Conservation (phyloP, 2,888 invertebrate genomes). For the Tetragonula carbonaria region DNA sequence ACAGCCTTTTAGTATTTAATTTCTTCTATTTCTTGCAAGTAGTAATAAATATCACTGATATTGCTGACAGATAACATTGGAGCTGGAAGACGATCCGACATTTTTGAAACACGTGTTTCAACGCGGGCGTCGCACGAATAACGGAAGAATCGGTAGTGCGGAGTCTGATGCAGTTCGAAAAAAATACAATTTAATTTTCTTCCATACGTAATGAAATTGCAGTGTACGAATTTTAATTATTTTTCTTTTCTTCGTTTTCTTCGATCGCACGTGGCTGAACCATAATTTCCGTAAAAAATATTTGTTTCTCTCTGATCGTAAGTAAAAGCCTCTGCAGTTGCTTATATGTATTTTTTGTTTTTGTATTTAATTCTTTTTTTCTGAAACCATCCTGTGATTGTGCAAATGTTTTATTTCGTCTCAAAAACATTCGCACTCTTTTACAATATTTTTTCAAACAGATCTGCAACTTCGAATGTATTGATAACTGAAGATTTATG, state of each 20-base stretch:
- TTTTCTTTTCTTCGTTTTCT: too few relatives aligned
- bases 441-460: not conserved
- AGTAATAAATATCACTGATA: too few relatives aligned
- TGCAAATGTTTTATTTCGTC: not conserved
- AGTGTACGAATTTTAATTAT: not conserved
- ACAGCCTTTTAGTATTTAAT: constrained; percentile 23
- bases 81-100: too few relatives aligned
- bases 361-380: not conserved
- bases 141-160: too few relatives aligned
- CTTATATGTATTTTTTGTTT: not conserved
- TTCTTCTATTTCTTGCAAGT: too few relatives aligned
- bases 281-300: not conserved
- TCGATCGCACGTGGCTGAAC: too few relatives aligned
- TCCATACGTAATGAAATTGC: not conserved
- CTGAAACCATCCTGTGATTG: not conserved
- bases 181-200: not conserved
- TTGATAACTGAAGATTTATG: not conserved
- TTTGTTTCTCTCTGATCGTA: not conserved
- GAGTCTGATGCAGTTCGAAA: too few relatives aligned
- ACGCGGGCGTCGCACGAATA: too few relatives aligned
- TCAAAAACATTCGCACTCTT: not conserved
- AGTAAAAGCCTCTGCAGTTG: constrained; percentile 1
- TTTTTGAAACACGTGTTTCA: too few relatives aligned
- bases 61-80: too few relatives aligned
- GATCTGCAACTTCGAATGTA: not conserved